Percentiles rank a stretch among this genome's conserved stretches.
phyloP scores from a whole-genome alignment of 2,888 invertebrate genomes.

The Pycnomerus fuliginosus region DNA sequence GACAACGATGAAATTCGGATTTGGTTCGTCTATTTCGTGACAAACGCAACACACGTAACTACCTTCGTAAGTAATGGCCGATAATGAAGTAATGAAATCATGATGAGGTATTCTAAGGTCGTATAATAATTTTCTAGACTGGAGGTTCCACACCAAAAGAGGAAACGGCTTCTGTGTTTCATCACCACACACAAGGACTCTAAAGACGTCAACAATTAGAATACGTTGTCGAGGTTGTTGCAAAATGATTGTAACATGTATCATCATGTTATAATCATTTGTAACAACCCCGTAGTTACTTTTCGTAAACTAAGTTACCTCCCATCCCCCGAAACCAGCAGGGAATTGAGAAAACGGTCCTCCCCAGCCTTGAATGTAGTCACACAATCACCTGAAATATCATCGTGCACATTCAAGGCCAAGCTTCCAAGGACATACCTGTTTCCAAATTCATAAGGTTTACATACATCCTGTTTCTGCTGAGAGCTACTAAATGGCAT shows the following conservation, averaged over 20 bases:
- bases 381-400: slow-evolving; percentile 67
- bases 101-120: slow-evolving; percentile 87
- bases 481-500: slow-evolving; percentile 77
- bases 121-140: slow-evolving; percentile 79
- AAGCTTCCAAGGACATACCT: slow-evolving; percentile 53
- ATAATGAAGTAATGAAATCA: slow-evolving; percentile 80
- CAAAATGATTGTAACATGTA: too few species aligned
- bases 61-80: slow-evolving; percentile 85
- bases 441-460: slow-evolving; percentile 82
- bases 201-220: slow-evolving; percentile 43
- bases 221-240: neutral
- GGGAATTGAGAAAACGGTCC: slow-evolving; percentile 84
- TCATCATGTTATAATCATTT: too few species aligned
- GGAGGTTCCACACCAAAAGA: slow-evolving; percentile 83
- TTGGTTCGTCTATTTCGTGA: slow-evolving; percentile 72
- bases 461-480: slow-evolving; percentile 86
- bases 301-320: slow-evolving; percentile 61
- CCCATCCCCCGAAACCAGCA: slow-evolving; percentile 85
- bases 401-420: neutral
- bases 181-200: slow-evolving; percentile 85
- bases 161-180: slow-evolving; percentile 92
- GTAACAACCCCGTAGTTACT: too few species aligned
- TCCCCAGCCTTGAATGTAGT: slow-evolving; percentile 90
- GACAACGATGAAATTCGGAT: slow-evolving; percentile 86
- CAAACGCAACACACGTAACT: slow-evolving; percentile 70